These are phyloP conservation scores for Hirtodrosophila cameraria DNA, from an alignment of 2,888 invertebrate species.

Conservation along the genomic window DNA sequence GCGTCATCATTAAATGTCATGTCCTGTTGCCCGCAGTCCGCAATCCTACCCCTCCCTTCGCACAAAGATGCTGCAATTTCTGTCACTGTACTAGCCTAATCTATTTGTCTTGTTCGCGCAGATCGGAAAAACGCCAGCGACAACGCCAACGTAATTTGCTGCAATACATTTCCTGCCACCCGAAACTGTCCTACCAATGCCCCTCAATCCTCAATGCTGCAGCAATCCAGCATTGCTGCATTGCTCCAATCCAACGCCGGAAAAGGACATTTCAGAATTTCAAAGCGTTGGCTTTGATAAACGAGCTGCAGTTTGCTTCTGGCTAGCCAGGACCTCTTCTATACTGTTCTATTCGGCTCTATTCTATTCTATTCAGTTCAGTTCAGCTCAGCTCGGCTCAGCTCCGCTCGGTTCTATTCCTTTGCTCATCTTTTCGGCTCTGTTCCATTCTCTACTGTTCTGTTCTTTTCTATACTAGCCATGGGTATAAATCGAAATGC, in stretches of 20 bases:
- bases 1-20: conserved; percentile 52
- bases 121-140: conserved; percentile 61
- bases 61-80: conserved; percentile 26
- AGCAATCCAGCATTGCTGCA: conserved; percentile 8
- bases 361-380: not conserved
- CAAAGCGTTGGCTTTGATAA: conserved; percentile 77
- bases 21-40: not conserved
- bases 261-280: conserved; percentile 77
- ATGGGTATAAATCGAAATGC: conserved; percentile 58
- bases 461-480: conserved; percentile 12
- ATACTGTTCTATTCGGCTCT: conserved; percentile 1
- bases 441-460: conserved; percentile 4
- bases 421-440: conserved; percentile 8
- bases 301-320: conserved; percentile 59
- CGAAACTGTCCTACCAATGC: conserved; percentile 15
- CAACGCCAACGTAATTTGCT: conserved; percentile 73
- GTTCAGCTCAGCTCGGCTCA: conserved; percentile 1
- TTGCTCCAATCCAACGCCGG: conserved; percentile 50
- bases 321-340: conserved; percentile 21
- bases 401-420: not conserved
- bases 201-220: not conserved
- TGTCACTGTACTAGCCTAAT: conserved; percentile 60
- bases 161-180: conserved; percentile 68
- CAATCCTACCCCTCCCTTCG: not conserved
- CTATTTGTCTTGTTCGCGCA: conserved; percentile 73